phyloP scores from a whole-genome alignment of 2,797 vertebrate species.

The Numenius phaeopus region DNA sequence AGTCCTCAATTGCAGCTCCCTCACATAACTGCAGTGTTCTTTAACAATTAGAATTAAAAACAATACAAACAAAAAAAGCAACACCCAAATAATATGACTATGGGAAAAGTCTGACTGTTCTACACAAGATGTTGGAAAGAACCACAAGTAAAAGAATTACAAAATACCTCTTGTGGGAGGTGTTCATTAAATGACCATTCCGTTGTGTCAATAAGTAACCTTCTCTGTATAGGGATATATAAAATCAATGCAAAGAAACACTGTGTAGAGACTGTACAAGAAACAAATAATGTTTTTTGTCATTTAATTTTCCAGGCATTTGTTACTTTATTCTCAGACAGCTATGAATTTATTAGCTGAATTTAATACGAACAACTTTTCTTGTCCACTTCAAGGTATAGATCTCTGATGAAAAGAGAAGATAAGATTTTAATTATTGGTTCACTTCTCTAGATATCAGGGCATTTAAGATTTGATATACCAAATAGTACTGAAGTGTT shows the following conservation, averaged over 20 bases:
- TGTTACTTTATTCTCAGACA: neutral
- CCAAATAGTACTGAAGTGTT: neutral
- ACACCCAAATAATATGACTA: neutral
- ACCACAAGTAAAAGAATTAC: neutral
- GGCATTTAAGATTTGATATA: neutral
- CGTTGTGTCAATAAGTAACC: neutral
- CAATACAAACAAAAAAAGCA: too few species aligned
- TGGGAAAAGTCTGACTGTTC: neutral
- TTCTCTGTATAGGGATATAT: neutral
- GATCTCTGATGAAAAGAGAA: neutral
- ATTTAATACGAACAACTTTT: neutral
- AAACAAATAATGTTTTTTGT: neutral
- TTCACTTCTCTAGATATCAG: neutral
- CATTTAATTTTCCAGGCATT: neutral
- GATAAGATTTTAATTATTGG: neutral
- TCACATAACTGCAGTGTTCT: neutral
- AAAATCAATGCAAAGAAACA: neutral
- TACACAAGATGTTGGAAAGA: neutral
- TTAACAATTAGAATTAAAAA: neutral
- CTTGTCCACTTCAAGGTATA: neutral
- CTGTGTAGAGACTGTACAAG: neutral
- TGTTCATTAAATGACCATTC: neutral
- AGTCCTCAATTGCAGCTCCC: neutral
- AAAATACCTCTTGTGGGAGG: neutral
- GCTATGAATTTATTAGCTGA: neutral